Evolutionary conservation across 2,888 invertebrate species (phyloP).

Genomic region (Dascillus cervinus): DNA sequence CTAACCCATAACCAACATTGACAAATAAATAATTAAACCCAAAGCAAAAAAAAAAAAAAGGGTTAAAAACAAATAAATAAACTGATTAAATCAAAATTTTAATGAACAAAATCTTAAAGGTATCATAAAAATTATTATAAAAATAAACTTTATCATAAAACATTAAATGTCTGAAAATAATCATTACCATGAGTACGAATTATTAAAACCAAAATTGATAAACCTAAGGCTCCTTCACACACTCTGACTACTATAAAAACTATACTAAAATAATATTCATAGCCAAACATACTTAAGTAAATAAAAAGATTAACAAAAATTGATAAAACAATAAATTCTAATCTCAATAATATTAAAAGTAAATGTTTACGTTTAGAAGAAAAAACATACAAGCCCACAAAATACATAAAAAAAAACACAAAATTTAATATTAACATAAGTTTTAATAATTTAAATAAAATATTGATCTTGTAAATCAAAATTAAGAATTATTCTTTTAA

Average conservation of each 20-base stretch:
- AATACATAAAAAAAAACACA: conserved; percentile 45
- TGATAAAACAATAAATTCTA: conserved; percentile 54
- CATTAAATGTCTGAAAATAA: conserved; percentile 52
- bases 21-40: conserved; percentile 36
- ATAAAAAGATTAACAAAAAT: conserved; percentile 47
- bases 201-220: conserved; percentile 50
- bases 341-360: conserved; percentile 51
- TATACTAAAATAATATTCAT: conserved; percentile 51
- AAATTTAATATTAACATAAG: conserved; percentile 45
- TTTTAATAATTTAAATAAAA: conserved; percentile 62
- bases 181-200: conserved; percentile 56
- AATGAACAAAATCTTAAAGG: conserved; percentile 45
- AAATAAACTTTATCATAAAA: conserved; percentile 50
- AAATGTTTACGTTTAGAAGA: conserved; percentile 51
- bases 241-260: conserved; percentile 56
- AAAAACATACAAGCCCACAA: conserved; percentile 48
- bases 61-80: conserved; percentile 44
- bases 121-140: conserved; percentile 44
- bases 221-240: conserved; percentile 57
- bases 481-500: conserved; percentile 49
- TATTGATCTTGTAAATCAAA: conserved; percentile 63
- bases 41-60: conserved; percentile 43
- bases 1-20: conserved; percentile 41
- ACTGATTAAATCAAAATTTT: conserved; percentile 47
- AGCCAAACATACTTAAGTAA: conserved; percentile 42